Base-by-base conservation (phyloP, 2,797 vertebrate species). In the Eutrigla gurnardus region DNA sequence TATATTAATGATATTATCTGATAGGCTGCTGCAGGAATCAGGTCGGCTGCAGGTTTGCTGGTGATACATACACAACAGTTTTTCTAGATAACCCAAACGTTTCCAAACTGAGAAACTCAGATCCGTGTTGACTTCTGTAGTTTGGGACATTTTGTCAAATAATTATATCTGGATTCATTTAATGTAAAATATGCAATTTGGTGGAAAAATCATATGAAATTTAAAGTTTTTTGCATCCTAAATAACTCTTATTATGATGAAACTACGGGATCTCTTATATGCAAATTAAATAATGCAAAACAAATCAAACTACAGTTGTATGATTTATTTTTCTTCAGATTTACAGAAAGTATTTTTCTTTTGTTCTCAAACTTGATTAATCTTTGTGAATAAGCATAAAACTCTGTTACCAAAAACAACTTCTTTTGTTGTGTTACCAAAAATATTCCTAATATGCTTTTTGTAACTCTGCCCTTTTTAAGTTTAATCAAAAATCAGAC, bases 261-360 rank as follows among this genome's bases (percentile, higher is more conserved):
- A 63, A 46, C 33, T 33, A 2, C 7, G 7, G 40, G 40, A 6
- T 42, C 40, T 42, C 6, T 35, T 15, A 7, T 42, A n/a, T 42
- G 45, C 32, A 63, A 54, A 75, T 68, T 49, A 76, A 68, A 78
- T 35, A 4, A 67, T 15, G 2, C 4, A 2, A 25, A 25, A 62
- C 2, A 14, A 9, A 46, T 42, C 25, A 54, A 78, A 58, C 33
- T 17, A 13, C 3, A 17, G 1, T 15, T 33, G 5, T 65, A 10
- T 65, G 25, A 49, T 52, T 36, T 25, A 5, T 4, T 18, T 3
- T 9, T 39, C 9, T 8, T 43, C 13, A 10, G 11, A 1, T 12
- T 11, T 2, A 11, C 2, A 9, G 3, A 9, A 42, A 42, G 7
- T 42, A 7, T 42, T 11, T 43, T 11, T 3, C 11, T n/a, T 7